Evolutionary conservation across 2,888 invertebrate species (phyloP).

Genomic region (Thecophora atra): DNA sequence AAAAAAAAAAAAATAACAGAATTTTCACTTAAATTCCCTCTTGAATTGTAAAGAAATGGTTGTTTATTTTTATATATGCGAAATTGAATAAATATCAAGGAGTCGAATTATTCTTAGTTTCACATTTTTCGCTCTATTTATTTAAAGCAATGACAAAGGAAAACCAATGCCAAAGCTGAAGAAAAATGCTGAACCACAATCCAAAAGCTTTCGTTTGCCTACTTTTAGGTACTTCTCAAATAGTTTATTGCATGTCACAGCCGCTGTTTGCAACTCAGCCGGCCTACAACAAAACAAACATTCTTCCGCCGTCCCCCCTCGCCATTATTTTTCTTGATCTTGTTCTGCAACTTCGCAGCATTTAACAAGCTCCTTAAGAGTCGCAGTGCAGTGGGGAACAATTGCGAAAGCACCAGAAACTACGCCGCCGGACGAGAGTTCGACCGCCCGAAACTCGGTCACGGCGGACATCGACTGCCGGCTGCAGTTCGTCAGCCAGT

Average conservation of each 20-base stretch:
- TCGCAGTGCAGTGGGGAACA: slow-evolving; percentile 14
- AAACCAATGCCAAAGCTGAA: too few species aligned
- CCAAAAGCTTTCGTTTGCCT: background rate
- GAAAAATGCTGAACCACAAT: background rate
- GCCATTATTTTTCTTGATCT: too few species aligned
- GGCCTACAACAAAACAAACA: background rate
- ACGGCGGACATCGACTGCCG: slow-evolving; percentile 16
- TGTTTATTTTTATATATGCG: too few species aligned
- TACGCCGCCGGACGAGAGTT: slow-evolving; percentile 40
- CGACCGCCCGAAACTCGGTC: slow-evolving; percentile 29
- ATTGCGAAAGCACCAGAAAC: slow-evolving; percentile 21
- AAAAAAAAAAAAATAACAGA: too few species aligned
- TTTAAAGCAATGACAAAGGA: too few species aligned
- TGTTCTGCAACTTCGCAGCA: background rate
- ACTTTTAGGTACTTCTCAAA: slow-evolving; percentile 9
- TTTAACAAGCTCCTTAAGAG: slow-evolving; percentile 29
- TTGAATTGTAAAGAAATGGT: too few species aligned
- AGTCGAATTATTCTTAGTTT: too few species aligned
- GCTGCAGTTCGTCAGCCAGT: background rate
- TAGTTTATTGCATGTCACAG: slow-evolving; percentile 10
- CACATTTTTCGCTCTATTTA: too few species aligned
- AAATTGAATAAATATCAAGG: too few species aligned
- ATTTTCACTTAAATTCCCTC: too few species aligned
- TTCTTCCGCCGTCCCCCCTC: too few species aligned
- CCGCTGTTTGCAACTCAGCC: background rate